Base-by-base conservation (phyloP, 2,888 invertebrate species). In the Pocota personata region DNA sequence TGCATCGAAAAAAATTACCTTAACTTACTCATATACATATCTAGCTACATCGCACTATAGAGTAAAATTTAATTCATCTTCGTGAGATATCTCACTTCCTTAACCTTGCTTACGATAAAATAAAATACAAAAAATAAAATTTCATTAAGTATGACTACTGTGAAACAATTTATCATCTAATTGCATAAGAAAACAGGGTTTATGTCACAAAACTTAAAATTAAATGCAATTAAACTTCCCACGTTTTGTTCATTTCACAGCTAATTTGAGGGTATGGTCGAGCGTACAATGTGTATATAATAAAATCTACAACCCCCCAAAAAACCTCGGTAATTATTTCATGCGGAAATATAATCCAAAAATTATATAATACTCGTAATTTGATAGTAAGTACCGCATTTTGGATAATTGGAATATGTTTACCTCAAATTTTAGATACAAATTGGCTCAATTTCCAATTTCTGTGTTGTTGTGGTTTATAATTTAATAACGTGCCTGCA, bases 211-310 rank as follows among this genome's bases (percentile, higher is more conserved):
- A 40, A 19, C 14, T 58, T 1, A 12, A 24, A 72, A 48, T 50
- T 50, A 60, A 37, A 48, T 30, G 37, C 37, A 72, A 72, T 60
- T 72, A 40, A 27, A 27, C 16, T 37, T 35, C 30, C 48, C 58
- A 58, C 71, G 58, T 72, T 37, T 72, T 72, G 8, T 35, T 35
- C 60, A 72, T 60, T 72, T 72, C 60, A 60, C 60, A 72, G 48
- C 37, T 37, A 72, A 72, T 72, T 72, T 72, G 48, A 60, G 35
- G 60, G 4, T 27, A 58, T 48, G 32, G 16, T 35, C 46, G 72
- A 48, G 3, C 10, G 37, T 24, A 24, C 24, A 24, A 24, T 24
- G 6, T 21, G 3, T n/a, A 35, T 32, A n/a, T 35, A 12, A 8
- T 5, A 16, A 35, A 50, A 14, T 6, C 24, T 3, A 46, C 40